Base-by-base conservation (phyloP, 2,797 vertebrate genomes). In the Falco peregrinus region DNA sequence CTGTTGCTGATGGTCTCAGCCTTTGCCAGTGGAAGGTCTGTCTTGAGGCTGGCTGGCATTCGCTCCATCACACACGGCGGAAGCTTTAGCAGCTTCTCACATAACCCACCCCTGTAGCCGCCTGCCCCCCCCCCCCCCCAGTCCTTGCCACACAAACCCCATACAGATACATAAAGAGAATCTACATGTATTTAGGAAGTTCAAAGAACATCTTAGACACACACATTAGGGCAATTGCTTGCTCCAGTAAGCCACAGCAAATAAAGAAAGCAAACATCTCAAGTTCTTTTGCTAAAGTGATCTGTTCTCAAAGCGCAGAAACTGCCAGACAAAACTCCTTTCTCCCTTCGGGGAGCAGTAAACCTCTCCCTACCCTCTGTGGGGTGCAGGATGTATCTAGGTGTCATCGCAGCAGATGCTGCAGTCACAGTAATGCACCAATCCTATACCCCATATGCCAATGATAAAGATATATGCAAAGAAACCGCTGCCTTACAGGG, bases 361-460 rank as follows among this genome's bases (percentile, higher is more conserved):
- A 80, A 59, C 43, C n/a, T 74, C 63, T 37, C 61, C 33, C 37
- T 20, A n/a, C 60, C 80, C 75, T 20, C 48, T 45, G 50, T n/a
- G 5, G 69, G 45, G 13, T 11, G n/a, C 12, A 2, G 51, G 51
- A 51, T 1, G 6, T 14, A 26, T 13, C 41, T 16, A 6, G 1
- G 3, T 6, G 19, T 13, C 60, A 54, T 3, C 5, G 1, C 47
- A n/a, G 60, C 5, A 1, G 6, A 43, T 3, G 26, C 60, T 31
- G 16, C 16, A 5, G 33, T 57, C 50, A 13, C 65, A 48, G 41
- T 3, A 43, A 50, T 2, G 0, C 31, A 29, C 18, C 26, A 35
- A n/a, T 5, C 33, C 43, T 6, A 9, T 5, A 35, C 28, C 56
- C 28, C 47, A 2, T 5, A 13, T 9, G 51, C 26, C 25, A 37